Base-by-base conservation (phyloP, 2,888 invertebrate species). In the Phaedon cochleariae region DNA sequence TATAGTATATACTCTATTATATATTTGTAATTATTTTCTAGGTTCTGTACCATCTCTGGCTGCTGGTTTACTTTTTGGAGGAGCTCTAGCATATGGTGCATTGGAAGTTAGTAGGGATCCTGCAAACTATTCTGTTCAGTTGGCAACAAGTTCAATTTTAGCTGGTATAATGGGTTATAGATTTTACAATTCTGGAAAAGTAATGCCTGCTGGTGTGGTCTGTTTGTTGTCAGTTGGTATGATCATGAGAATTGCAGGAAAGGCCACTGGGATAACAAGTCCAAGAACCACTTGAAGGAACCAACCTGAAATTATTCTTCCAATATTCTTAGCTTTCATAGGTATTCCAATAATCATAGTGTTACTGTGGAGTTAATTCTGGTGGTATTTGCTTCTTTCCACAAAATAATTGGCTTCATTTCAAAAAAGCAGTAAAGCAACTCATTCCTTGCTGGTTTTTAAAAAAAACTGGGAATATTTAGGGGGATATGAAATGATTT, bases 201-300 rank as follows among this genome's bases (percentile, higher is more conserved):
- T 98, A 71, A 97, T 98, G 96, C 98, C 98, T 12, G 96, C 97
- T 20, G 98, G 97, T 70, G 81, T 96, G 26, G 90, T 97, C 37
- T 90, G 90, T 73, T 77, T 86, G 21, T 79, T 91, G 17, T 91
- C 91, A 0, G 84, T 89, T 2, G 90, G 86, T 6, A 90, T 91
- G 85, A 79, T 90, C 1, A 84, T 84, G 0, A 85, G 86, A 73
- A 81, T 89, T 59, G 78, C 87, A 7, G 71, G 86, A 0, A 87
- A 85, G 71, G 87, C 87, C 53, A 84, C 86, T 5, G 84, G 82
- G 1, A 74, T 80, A 22, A 73, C 74, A 10, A 74, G 71, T 17
- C 63, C 67, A 34, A 73, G 71, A 45, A 15, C 41, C 15, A 41
- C 41, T 41, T 41, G 41, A 41, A 41, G 15, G 4, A 41, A 15